These are phyloP conservation scores for Caranx melampygus DNA, from an alignment of 2,113 vertebrate genomes.

Conservation along the genomic window DNA sequence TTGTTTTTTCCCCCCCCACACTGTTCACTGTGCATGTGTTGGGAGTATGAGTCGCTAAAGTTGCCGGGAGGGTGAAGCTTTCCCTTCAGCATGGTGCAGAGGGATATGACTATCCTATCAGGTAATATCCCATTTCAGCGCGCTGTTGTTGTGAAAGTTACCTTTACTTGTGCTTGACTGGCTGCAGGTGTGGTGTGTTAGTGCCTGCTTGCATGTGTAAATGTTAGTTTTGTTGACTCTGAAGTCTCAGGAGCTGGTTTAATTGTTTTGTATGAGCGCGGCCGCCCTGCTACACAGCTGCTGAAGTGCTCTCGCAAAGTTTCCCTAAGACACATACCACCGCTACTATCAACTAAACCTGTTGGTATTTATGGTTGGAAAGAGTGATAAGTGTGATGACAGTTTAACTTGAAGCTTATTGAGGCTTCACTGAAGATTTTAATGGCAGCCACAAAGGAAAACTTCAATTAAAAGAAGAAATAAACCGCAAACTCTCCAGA, in stretches of 20 bases:
- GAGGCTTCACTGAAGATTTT: not conserved
- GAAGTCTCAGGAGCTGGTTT: not conserved
- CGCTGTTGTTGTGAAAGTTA: not conserved
- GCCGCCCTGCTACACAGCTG: conserved; percentile 4
- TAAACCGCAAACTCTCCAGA: not conserved
- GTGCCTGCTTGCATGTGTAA: not conserved
- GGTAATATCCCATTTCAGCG: conserved; percentile 65
- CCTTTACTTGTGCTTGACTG: conserved; percentile 3
- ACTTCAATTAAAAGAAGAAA: no score
- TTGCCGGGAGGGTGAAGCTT: conserved; percentile 40
- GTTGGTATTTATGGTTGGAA: not conserved
- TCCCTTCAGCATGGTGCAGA: conserved; percentile 66
- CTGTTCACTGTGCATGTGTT: conserved; percentile 6
- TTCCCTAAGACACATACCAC: not conserved
- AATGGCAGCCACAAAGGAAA: not conserved
- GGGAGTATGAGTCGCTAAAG: conserved; percentile 66
- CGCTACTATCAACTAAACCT: not conserved
- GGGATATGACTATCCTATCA: conserved; percentile 79
- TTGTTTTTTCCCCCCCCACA: not conserved
- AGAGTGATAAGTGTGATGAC: not conserved
- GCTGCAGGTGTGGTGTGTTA: conserved; percentile 13
- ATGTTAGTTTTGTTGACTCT: conserved; percentile 13
- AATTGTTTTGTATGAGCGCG: conserved; percentile 7
- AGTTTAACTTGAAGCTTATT: not conserved
- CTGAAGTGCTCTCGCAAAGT: not conserved